Base-by-base conservation (phyloP, 1,140 invertebrate species). In the Zaprionus ghesquierei region DNA sequence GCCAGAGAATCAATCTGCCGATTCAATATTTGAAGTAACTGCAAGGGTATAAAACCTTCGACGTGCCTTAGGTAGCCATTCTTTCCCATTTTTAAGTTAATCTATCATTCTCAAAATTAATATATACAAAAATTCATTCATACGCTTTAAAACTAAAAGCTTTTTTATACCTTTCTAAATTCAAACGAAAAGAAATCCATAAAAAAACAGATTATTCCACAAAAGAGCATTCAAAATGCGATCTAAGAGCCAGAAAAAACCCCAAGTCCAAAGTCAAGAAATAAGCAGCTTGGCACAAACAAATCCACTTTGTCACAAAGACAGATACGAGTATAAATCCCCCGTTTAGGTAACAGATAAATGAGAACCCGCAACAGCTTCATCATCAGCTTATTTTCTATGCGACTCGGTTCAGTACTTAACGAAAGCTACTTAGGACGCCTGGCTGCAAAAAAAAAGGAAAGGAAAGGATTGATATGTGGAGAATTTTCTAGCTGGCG, bases 391-490 rank as follows among this genome's bases (percentile, higher is more conserved):
- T 33, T 33, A 33, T n/a, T 33, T 41, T 2, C 35, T 15, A 18
- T 41, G 35, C 35, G 35, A 41, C 35, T 15, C 18, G 27, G n/a
- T n/a, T n/a, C n/a, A 20, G 41, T 46, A 46, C 41, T 46, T 46
- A 46, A 12, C 18, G 41, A 46, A 46, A 46, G 41, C 41, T 46
- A 22, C 41, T 46, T 22, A 22, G 18, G 15, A 44, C n/a, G 41
- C 15, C 41, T 12, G 9, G 41, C 4, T 9, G 25, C 4, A 27
- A 1, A 27, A 27, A 27, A 4, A 1, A 27, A 27, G 0, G 6
- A 27, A 56, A 33, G 44, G 33, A 81, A 81, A 75, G 78, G 78
- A 86, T 81, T 87, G 78, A 71, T 75, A 77, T 70, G 29, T 12
- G 23, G 49, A 44, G 20, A 53, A 61, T 61, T 75, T n/a, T 73